phyloP scores from a whole-genome alignment of 2,888 invertebrate species.

The Volucella inanis region DNA sequence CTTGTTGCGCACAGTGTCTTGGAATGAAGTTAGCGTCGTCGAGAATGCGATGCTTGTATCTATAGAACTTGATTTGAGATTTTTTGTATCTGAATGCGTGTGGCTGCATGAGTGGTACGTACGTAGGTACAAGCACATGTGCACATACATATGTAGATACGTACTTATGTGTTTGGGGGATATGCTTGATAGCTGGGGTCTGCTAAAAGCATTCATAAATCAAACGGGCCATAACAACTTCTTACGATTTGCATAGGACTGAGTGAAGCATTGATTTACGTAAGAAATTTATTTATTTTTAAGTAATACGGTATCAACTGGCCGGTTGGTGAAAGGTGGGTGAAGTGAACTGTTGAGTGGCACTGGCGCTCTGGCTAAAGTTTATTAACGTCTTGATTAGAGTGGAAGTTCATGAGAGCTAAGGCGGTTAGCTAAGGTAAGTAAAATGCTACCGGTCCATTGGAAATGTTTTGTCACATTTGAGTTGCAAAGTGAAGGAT shows the following conservation, averaged over 20 bases:
- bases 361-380: constrained; percentile 4
- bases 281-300: constrained; percentile 21
- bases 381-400: constrained; percentile 44
- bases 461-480: too few species aligned
- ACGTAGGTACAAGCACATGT: neutral
- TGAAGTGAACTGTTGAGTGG: neutral
- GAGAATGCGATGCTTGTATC: neutral
- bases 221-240: constrained; percentile 57
- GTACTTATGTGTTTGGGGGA: constrained; percentile 21
- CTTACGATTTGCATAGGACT: constrained; percentile 60
- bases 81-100: constrained; percentile 2
- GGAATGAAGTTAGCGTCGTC: neutral
- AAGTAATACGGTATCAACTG: neutral
- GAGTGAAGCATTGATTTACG: constrained; percentile 57
- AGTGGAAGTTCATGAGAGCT: neutral
- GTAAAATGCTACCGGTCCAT: too few species aligned
- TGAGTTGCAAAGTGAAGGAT: too few species aligned
- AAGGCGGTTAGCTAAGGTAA: too few species aligned
- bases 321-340: constrained; percentile 15
- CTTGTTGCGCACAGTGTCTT: constrained; percentile 2
- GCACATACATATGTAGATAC: neutral
- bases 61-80: constrained; percentile 45
- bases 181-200: constrained; percentile 39
- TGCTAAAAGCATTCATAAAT: constrained; percentile 74
- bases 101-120: constrained; percentile 24